phyloP scores from a whole-genome alignment of 2,113 vertebrate species.

The Fulmarus glacialis region DNA sequence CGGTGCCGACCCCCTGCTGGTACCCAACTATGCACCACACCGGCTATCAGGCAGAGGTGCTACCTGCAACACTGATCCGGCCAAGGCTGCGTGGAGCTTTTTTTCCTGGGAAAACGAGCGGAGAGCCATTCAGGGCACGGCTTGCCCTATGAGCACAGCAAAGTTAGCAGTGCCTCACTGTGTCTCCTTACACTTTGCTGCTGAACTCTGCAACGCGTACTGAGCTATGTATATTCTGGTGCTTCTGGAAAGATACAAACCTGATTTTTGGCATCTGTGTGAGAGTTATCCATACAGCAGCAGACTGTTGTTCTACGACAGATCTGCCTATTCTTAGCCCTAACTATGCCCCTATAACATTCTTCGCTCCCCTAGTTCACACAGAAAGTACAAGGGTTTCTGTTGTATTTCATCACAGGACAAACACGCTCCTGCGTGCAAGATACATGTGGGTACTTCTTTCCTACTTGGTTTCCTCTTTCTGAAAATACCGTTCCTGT shows the following conservation, averaged over 20 bases:
- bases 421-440: neutral
- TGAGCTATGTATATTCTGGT: neutral
- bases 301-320: neutral
- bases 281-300: accelerated
- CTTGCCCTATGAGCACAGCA: neutral
- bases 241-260: neutral
- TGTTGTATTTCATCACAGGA: neutral
- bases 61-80: neutral
- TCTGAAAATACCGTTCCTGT: conserved; percentile 43
- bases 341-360: too few species aligned
- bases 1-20: neutral
- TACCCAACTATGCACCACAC: accelerated
- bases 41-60: neutral
- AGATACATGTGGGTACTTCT: neutral
- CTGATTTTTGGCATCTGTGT: neutral
- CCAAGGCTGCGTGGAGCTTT: neutral
- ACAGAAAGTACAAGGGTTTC: neutral
- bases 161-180: neutral
- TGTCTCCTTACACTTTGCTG: neutral
- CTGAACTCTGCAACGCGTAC: neutral
- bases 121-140: accelerated
- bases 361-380: neutral
- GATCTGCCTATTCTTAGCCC: neutral
- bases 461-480: conserved; percentile 27
- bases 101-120: neutral